phyloP scores from a whole-genome alignment of 2,888 invertebrate species.

The Clunio marinus region DNA sequence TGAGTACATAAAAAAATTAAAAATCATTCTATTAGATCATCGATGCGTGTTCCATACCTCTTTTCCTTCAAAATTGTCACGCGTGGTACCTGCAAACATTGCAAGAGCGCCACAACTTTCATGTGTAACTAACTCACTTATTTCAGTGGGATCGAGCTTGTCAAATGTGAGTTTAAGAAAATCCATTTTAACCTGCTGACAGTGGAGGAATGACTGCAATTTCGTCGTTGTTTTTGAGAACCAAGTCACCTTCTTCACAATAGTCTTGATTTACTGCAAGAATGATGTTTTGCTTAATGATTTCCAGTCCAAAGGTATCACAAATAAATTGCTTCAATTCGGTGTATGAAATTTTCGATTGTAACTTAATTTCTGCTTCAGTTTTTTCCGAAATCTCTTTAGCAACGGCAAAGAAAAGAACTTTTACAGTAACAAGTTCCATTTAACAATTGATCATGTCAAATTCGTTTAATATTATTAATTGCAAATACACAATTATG shows the following conservation, averaged over 20 bases:
- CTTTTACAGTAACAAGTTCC: slow-evolving; percentile 55
- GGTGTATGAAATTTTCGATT: slow-evolving; percentile 54
- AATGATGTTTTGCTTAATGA: slow-evolving; percentile 67
- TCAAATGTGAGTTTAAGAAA: slow-evolving; percentile 63
- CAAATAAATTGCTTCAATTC: slow-evolving; percentile 61
- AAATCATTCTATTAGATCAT: not conserved
- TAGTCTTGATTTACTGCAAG: slow-evolving; percentile 82
- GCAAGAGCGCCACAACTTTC: slow-evolving; percentile 83
- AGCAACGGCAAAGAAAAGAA: slow-evolving; percentile 87
- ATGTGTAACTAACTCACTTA: slow-evolving; percentile 63
- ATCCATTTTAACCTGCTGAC: slow-evolving; percentile 85
- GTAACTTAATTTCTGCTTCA: slow-evolving; percentile 56
- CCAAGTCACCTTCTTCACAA: slow-evolving; percentile 56
- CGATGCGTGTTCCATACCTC: slow-evolving; percentile 59
- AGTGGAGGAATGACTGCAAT: slow-evolving; percentile 91
- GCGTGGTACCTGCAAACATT: slow-evolving; percentile 82
- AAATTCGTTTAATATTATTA: too few species aligned
- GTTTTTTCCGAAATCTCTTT: slow-evolving; percentile 71
- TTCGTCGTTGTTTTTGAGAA: slow-evolving; percentile 67
- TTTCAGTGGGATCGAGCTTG: slow-evolving; percentile 62
- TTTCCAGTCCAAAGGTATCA: slow-evolving; percentile 59
- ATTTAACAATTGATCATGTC: not conserved
- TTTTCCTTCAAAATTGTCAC: slow-evolving; percentile 78
- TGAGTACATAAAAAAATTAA: slow-evolving; percentile 40
- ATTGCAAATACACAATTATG: too few species aligned